Conservation (phyloP, 2,113 vertebrate species). For the Aptenodytes forsteri region DNA sequence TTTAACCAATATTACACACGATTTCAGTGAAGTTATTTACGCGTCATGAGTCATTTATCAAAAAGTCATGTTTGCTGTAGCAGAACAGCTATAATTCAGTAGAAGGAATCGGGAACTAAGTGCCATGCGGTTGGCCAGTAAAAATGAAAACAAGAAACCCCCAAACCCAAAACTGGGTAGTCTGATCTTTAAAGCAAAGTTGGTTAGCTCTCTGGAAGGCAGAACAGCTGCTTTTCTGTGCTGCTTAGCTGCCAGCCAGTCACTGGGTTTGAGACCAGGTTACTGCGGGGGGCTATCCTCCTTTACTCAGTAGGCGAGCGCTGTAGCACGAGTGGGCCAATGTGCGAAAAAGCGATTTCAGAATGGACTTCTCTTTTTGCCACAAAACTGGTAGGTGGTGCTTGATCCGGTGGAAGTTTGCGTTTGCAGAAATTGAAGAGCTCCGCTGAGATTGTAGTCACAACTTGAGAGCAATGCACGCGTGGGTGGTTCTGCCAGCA, state of each 20-base stretch:
- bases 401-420: not conserved
- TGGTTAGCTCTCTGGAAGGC: not conserved
- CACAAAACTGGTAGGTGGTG: too few species aligned
- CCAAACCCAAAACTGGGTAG: too few species aligned
- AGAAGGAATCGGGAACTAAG: not conserved
- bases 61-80: not conserved
- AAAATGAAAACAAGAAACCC: not conserved
- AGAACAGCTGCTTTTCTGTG: not conserved
- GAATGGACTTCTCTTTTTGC: not conserved
- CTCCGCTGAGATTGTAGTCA: fast-evolving
- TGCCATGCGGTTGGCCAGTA: not conserved
- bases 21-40: not conserved
- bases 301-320: fast-evolving
- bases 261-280: not conserved
- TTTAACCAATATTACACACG: not conserved
- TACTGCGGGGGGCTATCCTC: not conserved
- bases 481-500: not conserved
- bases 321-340: not conserved
- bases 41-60: not conserved
- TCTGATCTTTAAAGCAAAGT: not conserved
- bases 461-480: fast-evolving
- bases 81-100: not conserved
- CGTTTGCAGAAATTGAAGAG: not conserved
- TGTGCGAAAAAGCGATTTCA: fast-evolving
- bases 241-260: not conserved